Evolutionary conservation across 1,140 invertebrate species (phyloP).

Genomic region (Pseudomyrmex flavicornis): DNA sequence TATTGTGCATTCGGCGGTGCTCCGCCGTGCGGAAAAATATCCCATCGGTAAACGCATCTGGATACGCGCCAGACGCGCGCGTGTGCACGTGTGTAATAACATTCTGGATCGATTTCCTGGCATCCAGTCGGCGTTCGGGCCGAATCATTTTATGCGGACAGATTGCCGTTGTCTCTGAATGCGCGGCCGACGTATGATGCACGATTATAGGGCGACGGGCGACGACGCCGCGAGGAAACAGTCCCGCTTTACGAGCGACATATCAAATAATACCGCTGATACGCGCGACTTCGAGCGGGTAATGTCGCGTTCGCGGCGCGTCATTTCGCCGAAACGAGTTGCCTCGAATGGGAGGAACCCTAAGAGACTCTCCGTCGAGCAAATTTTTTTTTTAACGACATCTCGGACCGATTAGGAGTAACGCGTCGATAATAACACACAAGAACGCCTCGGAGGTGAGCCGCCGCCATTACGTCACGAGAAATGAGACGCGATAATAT

Average conservation of each 20-base stretch:
- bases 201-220: constrained; percentile 44
- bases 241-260: constrained; percentile 36
- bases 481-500: constrained; percentile 58
- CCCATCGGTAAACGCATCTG: constrained; percentile 73
- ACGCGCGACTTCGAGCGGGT: constrained; percentile 18
- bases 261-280: constrained; percentile 53
- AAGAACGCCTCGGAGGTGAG: not conserved
- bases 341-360: not conserved
- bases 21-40: constrained; percentile 66
- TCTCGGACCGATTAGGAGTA: constrained; percentile 13
- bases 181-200: constrained; percentile 38
- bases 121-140: constrained; percentile 59
- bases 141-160: constrained; percentile 57
- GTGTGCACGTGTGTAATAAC: constrained; percentile 60
- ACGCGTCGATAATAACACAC: constrained; percentile 1
- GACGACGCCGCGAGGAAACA: constrained; percentile 35
- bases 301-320: constrained; percentile 8
- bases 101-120: constrained; percentile 70
- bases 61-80: constrained; percentile 62
- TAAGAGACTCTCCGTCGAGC: not conserved
- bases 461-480: constrained; percentile 8
- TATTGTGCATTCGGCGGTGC: constrained; percentile 60
- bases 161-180: constrained; percentile 55
- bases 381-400: constrained; percentile 24
- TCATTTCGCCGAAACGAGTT: constrained; percentile 14